These are phyloP conservation scores for Amphiprion clarkii DNA, from an alignment of 2,797 vertebrate genomes.

Conservation along the genomic window DNA sequence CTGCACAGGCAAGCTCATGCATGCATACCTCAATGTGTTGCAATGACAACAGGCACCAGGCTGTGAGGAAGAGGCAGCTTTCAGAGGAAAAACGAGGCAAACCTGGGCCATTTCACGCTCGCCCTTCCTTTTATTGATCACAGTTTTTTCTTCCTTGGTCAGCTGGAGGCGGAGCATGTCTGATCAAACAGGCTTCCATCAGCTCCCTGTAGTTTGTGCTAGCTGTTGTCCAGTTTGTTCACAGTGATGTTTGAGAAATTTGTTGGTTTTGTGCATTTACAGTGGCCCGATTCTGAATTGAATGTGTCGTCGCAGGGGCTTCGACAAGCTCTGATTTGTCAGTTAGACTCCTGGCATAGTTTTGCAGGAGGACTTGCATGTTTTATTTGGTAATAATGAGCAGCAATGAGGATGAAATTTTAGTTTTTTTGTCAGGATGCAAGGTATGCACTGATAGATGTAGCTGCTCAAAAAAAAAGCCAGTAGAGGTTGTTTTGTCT, in stretches of 20 bases:
- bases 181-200: slow-evolving; percentile 56
- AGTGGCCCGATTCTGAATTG: slow-evolving; percentile 8
- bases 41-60: slow-evolving; percentile 22
- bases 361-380: not conserved
- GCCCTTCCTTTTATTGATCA: slow-evolving; percentile 63
- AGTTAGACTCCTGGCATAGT: not conserved
- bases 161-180: slow-evolving; percentile 21
- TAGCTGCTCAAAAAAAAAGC: slow-evolving; percentile 28
- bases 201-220: slow-evolving; percentile 37
- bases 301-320: not conserved
- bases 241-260: not conserved
- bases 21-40: not conserved
- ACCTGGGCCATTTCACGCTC: slow-evolving; percentile 37
- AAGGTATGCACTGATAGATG: slow-evolving; percentile 28
- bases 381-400: slow-evolving; percentile 9
- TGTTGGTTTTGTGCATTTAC: slow-evolving; percentile 23
- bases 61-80: slow-evolving; percentile 15
- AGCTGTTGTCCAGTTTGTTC: slow-evolving; percentile 6
- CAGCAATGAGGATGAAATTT: not conserved
- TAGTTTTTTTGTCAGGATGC: not conserved
- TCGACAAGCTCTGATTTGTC: not conserved
- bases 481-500: slow-evolving; percentile 53
- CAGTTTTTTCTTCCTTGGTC: slow-evolving; percentile 39
- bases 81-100: slow-evolving; percentile 40
- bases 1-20: slow-evolving; percentile 1